Conservation (phyloP, 2,888 invertebrate genomes). For the Aporophyla lueneburgensis region DNA sequence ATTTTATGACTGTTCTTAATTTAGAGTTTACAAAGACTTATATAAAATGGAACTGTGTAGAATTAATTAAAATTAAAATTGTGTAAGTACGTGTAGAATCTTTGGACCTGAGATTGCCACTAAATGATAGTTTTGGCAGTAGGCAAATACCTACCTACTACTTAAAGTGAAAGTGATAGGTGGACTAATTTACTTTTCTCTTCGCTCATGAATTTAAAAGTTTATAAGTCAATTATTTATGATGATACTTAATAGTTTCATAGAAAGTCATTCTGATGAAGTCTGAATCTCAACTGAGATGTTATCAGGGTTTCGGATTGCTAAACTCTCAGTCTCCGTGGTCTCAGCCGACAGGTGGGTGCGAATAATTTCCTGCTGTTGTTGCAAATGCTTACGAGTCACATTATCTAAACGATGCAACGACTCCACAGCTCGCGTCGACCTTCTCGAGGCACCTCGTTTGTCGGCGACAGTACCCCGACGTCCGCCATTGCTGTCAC, state of each 20-base stretch:
- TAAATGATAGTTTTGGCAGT: not conserved
- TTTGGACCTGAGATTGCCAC: not conserved
- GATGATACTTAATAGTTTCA: not conserved
- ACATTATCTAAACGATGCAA: constrained; percentile 61
- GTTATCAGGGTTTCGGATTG: not conserved
- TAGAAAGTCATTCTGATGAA: not conserved
- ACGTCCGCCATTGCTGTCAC: constrained; percentile 74
- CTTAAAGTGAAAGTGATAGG: not conserved
- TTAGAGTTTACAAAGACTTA: constrained; percentile 1
- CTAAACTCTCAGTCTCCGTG: no score
- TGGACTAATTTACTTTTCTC: not conserved
- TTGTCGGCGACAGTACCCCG: constrained; percentile 68
- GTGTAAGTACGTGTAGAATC: no score
- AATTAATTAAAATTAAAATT: not conserved
- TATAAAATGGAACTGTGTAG: not conserved
- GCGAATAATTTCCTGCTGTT: constrained; percentile 60
- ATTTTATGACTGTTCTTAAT: constrained; percentile 18
- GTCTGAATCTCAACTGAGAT: not conserved
- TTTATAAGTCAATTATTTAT: not conserved
- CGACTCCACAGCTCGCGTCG: constrained; percentile 59
- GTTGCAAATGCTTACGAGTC: constrained; percentile 55
- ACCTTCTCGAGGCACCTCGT: constrained; percentile 62
- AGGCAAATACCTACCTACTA: no score
- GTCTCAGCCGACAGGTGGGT: constrained; percentile 60
- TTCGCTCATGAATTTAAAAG: not conserved